Base-by-base conservation (phyloP, 2,113 vertebrate species). In the Lamprologus ornatipinnis region DNA sequence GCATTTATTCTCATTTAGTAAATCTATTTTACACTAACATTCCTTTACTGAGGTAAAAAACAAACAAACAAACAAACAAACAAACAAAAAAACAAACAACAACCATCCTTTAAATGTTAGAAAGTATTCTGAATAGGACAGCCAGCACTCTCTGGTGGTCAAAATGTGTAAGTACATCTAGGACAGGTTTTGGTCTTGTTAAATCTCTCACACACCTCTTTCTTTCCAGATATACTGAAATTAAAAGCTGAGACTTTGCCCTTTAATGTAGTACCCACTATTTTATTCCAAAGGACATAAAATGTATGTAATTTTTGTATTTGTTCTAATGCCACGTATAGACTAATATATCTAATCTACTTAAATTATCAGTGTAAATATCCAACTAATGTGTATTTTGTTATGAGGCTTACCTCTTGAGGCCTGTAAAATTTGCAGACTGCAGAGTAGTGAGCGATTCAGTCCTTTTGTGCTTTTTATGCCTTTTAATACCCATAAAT, bases 71-170 rank as follows among this genome's bases (percentile, higher is more conserved):
- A 4, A 19, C 0, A 5, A 54, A 13, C 0, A 55, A 31, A 54
- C n/a, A 82, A 21, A 2, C 5, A 4, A 8, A 19, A 1, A 10
- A 54, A 13, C 0, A 55, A 31, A 54, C 53, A 82, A 54, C 51
- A 54, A 54, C 51, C 11, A 19, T 75, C 42, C 42, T 26, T 75
- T 0, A 75, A 75, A 75, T 7, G 68, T 75, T 26, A 73, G 21
- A 47, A 75, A 49, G 6, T 31, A 28, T 19, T 75, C 42, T 78
- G 26, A 78, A 12, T 78, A 47, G 42, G 49, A 75, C 26, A 28
- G 23, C 3, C 35, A 82, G 55, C 35, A 7, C 90, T 9, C 78
- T 89, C 89, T 91, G 49, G 83, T 94, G 93, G 85, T 21, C 58
- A 90, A 28, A 60, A 17, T 53, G 8, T 80, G 47, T 31, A 85